phyloP scores from a whole-genome alignment of 2,113 vertebrate species.

The Aphelocoma coerulescens region DNA sequence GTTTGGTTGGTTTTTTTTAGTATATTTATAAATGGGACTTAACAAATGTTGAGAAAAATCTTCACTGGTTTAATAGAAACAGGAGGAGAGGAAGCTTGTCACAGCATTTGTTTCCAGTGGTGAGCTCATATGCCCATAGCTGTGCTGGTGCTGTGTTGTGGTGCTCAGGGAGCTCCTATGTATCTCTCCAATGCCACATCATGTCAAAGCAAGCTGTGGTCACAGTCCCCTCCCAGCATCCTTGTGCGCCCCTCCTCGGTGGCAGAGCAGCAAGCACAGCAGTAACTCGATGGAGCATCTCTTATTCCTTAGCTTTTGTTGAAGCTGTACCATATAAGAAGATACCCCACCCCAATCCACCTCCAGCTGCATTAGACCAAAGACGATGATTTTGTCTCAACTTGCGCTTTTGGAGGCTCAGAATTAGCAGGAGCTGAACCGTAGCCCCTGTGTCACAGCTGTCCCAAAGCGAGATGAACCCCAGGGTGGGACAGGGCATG shows the following conservation, averaged over 20 bases:
- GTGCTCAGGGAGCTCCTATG: background rate
- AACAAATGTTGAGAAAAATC: background rate
- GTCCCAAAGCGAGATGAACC: background rate
- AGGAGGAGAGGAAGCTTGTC: background rate
- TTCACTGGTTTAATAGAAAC: background rate
- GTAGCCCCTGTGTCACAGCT: background rate
- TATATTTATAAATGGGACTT: background rate
- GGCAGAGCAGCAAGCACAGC: background rate
- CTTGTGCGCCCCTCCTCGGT: background rate
- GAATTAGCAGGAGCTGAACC: background rate
- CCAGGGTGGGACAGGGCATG: background rate
- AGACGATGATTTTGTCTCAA: background rate
- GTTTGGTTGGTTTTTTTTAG: background rate
- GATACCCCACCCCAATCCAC: too few species aligned
- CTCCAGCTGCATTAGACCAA: background rate
- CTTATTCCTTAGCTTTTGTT: background rate
- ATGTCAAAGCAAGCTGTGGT: background rate
- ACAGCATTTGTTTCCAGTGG: fast-evolving
- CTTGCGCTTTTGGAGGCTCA: background rate
- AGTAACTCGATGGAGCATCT: background rate
- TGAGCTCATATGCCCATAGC: background rate
- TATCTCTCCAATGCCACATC: background rate
- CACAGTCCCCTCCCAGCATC: background rate
- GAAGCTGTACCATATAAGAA: background rate
- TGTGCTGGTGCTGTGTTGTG: background rate